These are phyloP conservation scores for Hesperia comma DNA, from an alignment of 2,888 invertebrate genomes.

Conservation along the genomic window DNA sequence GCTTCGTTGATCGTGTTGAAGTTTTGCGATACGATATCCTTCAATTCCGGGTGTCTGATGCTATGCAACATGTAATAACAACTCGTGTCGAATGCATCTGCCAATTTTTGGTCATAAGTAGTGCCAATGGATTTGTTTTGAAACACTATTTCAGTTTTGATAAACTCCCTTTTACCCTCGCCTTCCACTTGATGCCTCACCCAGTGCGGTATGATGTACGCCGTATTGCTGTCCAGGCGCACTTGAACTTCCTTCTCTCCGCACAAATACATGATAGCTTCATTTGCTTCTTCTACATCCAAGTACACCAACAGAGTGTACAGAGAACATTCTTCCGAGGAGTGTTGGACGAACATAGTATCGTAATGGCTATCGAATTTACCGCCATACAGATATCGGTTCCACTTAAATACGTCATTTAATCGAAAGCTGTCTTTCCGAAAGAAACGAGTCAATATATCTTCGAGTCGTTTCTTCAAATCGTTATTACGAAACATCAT, in stretches of 20 bases:
- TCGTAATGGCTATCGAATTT: slow-evolving; percentile 9
- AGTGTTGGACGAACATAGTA: not conserved
- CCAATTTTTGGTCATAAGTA: not conserved
- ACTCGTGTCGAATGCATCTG: not conserved
- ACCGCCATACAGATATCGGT: not conserved
- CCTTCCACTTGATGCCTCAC: slow-evolving; percentile 2
- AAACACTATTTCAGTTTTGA: slow-evolving; percentile 2
- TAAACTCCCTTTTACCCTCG: not conserved
- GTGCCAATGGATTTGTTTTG: not conserved
- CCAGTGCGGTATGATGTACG: slow-evolving; percentile 1
- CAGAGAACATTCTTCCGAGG: slow-evolving; percentile 3
- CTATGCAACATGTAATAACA: slow-evolving; percentile 8
- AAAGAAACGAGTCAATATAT: not conserved
- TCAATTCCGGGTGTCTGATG: not conserved
- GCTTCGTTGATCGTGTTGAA: slow-evolving; percentile 8
- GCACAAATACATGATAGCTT: slow-evolving; percentile 3
- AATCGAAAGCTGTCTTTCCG: not conserved
- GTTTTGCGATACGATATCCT: not conserved
- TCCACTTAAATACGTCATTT: not conserved
- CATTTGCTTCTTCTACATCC: not conserved
- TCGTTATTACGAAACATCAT: slow-evolving; percentile 7
- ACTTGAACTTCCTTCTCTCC: not conserved
- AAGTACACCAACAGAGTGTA: not conserved
- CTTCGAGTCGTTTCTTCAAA: not conserved
- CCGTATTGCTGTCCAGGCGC: not conserved